Conservation (phyloP, 1,140 invertebrate genomes). For the Magallana gigas region DNA sequence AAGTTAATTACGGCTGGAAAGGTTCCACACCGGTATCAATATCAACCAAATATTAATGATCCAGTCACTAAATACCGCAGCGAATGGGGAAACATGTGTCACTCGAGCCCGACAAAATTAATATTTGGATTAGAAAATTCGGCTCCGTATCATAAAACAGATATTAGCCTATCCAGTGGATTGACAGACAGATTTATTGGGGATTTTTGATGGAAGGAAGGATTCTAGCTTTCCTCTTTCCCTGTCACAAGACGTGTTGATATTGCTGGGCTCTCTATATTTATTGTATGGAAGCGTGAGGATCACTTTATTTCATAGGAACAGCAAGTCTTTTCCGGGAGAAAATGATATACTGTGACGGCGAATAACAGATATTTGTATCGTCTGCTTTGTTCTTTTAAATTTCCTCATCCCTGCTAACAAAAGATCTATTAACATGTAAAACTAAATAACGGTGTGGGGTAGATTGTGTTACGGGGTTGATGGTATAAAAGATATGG, state of each 20-base stretch:
- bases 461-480: too few species aligned
- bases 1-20: constrained; percentile 11
- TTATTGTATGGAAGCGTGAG: neutral
- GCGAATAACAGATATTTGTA: too few species aligned
- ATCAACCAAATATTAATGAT: constrained; percentile 18
- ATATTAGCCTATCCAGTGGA: constrained; percentile 12
- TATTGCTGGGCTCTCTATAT: neutral
- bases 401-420: too few species aligned
- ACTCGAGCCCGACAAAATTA: neutral
- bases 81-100: constrained; percentile 15
- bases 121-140: constrained; percentile 29
- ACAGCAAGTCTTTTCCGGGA: neutral
- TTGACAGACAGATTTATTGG: constrained; percentile 18
- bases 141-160: constrained; percentile 27
- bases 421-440: too few species aligned
- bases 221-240: neutral
- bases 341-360: neutral
- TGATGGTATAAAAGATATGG: too few species aligned
- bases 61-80: constrained; percentile 13
- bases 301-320: neutral
- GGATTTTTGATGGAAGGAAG: neutral
- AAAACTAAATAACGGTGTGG: too few species aligned
- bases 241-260: constrained; percentile 21
- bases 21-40: constrained; percentile 5
- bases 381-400: too few species aligned